Evolutionary conservation across 1,140 invertebrate genomes (phyloP), one percentile per base, ranked within the genome.

Genomic region (Drosophila varians): DNA sequence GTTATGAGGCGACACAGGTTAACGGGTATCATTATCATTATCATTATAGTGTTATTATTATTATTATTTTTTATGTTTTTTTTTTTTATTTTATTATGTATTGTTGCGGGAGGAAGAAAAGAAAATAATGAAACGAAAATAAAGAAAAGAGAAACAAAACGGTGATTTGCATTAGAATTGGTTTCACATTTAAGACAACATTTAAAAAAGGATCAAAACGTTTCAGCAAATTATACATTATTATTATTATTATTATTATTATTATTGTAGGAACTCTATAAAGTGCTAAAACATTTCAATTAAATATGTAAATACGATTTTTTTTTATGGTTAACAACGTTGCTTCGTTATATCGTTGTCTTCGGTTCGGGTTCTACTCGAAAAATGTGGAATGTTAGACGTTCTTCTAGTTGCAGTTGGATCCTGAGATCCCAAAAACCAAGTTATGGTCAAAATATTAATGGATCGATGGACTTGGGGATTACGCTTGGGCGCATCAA

Each of bases 121-220:
- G 23, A 12, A 58, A 48, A 19, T 26, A 53, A 43, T 46, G 28
- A 16, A 26, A 68, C 49, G 46, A 43, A 77, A 42, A 57, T 16
- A n/a, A 58, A 70, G 16, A 45, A 49, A 48, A 73, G 38, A 66
- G 36, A 68, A 53, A 52, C 40, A 53, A 45, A 46, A 71, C 51
- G 38, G 26, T 66, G 46, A 52, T 51, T 61, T 55, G 40, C 47
- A 46, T 75, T 46, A 47, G 64, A 48, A 54, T 48, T 43, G 54
- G 12, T 58, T 12, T 55, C 40, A 73, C 47, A 74, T 42, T 31
- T 52, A 66, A 23, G 65, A 66, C 62, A 65, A 65, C 48, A 69
- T 57, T 69, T 21, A 57, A 18, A 28, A 9, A 3, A 5, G 7
- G 0, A 2, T 4, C 16, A 21, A 21, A 45, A 53, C 53, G 42